phyloP scores from a whole-genome alignment of 2,797 vertebrate species.

The Sebastes variabilis region DNA sequence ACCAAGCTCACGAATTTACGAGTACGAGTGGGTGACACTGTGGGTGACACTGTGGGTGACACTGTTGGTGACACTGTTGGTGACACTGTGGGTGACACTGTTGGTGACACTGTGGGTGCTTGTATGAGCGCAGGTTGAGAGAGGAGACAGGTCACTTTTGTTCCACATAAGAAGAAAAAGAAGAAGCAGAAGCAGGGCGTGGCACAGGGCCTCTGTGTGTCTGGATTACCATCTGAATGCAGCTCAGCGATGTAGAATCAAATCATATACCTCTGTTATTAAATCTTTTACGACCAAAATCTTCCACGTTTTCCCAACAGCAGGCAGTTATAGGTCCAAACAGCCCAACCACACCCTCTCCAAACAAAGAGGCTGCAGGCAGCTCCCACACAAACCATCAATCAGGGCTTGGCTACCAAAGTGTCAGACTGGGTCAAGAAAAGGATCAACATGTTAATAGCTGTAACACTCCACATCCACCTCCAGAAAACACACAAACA shows the following conservation, averaged over 20 bases:
- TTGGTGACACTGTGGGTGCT: not conserved
- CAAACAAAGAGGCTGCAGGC: constrained; percentile 29
- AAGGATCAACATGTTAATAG: not conserved
- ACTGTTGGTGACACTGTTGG: no score
- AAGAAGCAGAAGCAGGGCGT: constrained; percentile 57
- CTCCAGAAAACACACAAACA: not conserved
- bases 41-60: no score
- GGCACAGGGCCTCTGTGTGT: constrained; percentile 11
- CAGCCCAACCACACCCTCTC: constrained; percentile 40
- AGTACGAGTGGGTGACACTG: no score
- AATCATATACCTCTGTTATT: not conserved
- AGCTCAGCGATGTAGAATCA: not conserved
- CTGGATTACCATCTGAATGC: constrained; percentile 12
- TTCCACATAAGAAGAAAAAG: not conserved
- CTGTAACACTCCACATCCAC: not conserved
- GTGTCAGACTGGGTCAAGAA: constrained; percentile 21
- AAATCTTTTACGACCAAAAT: not conserved
- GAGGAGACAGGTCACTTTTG: constrained; percentile 7
- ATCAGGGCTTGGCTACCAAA: constrained; percentile 25
- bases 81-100: not conserved
- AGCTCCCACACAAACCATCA: constrained; percentile 33
- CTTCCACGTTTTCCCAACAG: not conserved
- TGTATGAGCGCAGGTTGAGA: not conserved
- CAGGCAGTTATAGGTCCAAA: not conserved
- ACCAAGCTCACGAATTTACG: no score